Conservation (phyloP, 2,797 vertebrate species). For the Natrix natrix region DNA sequence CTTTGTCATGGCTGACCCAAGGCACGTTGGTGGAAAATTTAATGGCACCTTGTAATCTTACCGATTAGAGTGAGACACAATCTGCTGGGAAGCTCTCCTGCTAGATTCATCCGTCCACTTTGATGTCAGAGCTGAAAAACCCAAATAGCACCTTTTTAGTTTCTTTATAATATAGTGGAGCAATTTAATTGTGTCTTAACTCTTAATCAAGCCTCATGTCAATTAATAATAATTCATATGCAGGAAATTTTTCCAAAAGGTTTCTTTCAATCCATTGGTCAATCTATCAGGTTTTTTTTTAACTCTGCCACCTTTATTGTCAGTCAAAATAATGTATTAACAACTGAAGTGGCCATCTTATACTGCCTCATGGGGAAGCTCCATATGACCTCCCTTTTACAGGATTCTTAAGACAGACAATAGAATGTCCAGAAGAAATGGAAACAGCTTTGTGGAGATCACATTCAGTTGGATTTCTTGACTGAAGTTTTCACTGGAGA, state of each 20-base stretch:
- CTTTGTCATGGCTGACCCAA: not conserved
- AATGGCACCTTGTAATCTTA: not conserved
- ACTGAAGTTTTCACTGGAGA: not conserved
- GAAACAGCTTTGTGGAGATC: not conserved
- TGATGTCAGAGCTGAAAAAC: not conserved
- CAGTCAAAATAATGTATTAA: not conserved
- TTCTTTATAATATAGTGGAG: not conserved
- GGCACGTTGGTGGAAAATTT: not conserved
- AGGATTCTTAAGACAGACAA: not conserved
- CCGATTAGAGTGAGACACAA: not conserved
- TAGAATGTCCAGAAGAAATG: not conserved
- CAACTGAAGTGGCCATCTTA: not conserved
- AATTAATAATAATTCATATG: not conserved
- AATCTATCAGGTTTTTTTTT: no score
- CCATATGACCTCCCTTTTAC: not conserved
- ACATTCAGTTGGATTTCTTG: not conserved
- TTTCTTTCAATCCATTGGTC: not conserved
- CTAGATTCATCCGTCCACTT: not conserved
- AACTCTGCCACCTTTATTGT: not conserved
- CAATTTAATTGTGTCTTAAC: not conserved
- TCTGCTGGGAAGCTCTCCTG: not conserved
- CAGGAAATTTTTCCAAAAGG: not conserved
- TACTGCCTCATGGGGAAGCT: not conserved
- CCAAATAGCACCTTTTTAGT: not conserved
- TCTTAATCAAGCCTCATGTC: not conserved